Percentiles rank a stretch among this genome's conserved stretches.
phyloP scores from a whole-genome alignment of 2,888 invertebrate species.

The Capitulum mitella region DNA sequence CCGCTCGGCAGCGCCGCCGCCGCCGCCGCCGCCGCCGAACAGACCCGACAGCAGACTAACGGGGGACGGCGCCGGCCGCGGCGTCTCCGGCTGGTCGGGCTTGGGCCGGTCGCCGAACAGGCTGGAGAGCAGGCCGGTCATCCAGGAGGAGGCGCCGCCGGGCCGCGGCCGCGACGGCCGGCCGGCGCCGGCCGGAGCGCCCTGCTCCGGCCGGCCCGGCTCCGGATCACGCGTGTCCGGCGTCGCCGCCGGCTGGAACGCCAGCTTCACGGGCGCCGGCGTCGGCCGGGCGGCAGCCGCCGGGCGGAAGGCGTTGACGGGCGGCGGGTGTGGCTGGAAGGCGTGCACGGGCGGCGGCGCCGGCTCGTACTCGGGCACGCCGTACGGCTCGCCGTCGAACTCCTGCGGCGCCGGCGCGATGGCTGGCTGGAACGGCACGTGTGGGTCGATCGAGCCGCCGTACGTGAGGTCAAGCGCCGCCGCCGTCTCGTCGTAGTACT shows the following conservation, averaged over 20 bases:
- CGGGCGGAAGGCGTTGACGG: background rate
- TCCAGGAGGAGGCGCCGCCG: slow-evolving; percentile 3
- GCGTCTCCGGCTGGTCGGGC: background rate
- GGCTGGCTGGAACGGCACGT: background rate
- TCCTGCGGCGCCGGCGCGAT: background rate
- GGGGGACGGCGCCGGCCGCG: background rate
- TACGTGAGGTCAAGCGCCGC: background rate
- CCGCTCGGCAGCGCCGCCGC: background rate
- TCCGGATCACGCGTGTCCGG: background rate
- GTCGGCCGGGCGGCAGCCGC: background rate
- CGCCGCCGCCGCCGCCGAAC: slow-evolving; percentile 4
- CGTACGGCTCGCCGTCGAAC: background rate
- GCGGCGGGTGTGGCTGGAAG: background rate
- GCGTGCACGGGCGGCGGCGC: background rate
- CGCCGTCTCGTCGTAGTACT: background rate
- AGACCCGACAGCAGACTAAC: slow-evolving; percentile 6
- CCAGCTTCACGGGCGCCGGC: too few relatives aligned
- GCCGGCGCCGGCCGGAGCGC: background rate
- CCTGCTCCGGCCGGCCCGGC: background rate
- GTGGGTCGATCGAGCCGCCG: background rate
- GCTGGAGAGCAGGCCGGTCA: slow-evolving; percentile 10
- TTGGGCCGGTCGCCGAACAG: background rate
- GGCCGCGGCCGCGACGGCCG: slow-evolving; percentile 1
- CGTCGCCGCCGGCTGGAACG: background rate
- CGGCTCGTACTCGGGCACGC: slow-evolving; percentile 14